Base-by-base conservation (phyloP, 1,140 invertebrate genomes). In the Xylocopa sonorina region DNA sequence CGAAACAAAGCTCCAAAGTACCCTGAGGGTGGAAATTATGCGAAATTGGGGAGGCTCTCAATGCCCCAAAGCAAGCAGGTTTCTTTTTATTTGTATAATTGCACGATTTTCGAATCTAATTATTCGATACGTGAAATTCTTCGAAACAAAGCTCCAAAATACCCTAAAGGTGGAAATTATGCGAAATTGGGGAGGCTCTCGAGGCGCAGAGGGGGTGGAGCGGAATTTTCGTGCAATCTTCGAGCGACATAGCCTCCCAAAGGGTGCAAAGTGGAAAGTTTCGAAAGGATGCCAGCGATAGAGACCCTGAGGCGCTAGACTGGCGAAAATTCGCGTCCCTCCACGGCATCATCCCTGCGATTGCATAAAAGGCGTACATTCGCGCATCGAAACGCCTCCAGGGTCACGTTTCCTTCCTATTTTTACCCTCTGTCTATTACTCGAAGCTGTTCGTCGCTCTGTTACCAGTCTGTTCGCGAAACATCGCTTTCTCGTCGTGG, bases 181-280 rank as follows among this genome's bases (percentile, higher is more conserved):
- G 27, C 27, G 14, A 29, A 24, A 18, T 4, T 7, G 18, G 4
- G n/a, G 0, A 27, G 16, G 24, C 12, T n/a, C 6, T n/a, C n/a
- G 14, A 24, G 14, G 38, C 3, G n/a, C 14, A 6, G 38, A 18
- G 24, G 24, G 24, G 16, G 34, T 38, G 24, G 34, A 5, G n/a
- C n/a, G n/a, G 16, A 63, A 63, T 63, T 63, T 29, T 64, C n/a
- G 62, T 32, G n/a, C n/a, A n/a, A 43, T 43, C 34, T 63, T 63
- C 62, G 41, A 12, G 32, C 63, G 43, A 32, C 43, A 21, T 24
- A 1, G 27, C 9, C 10, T 34, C 14, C 24, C 46, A 34, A 50
- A 43, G 51, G 10, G 12, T 12, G 2, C 32, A 27, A 69, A 71
- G 34, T 57, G 50, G 67, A 27, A 71, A 71, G 67, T 71, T 71